These are phyloP conservation scores for Acrossocheilus fasciatus DNA, from an alignment of 2,797 vertebrate genomes.

Conservation along the genomic window DNA sequence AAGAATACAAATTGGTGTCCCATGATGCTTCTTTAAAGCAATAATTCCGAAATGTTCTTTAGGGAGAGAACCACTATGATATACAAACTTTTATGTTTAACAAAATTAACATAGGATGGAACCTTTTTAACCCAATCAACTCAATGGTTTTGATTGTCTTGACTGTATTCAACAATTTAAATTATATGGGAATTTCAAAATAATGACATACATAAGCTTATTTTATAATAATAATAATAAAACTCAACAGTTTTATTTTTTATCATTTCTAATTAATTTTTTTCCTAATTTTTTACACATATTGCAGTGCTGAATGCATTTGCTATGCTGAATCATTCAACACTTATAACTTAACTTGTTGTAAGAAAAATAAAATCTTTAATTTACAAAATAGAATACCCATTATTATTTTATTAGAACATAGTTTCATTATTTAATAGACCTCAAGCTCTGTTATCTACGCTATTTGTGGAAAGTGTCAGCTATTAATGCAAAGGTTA, in stretches of 20 bases:
- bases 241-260: too few species aligned
- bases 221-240: neutral
- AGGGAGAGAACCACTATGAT: neutral
- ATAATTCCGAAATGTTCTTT: neutral
- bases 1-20: neutral
- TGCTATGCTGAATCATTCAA: neutral
- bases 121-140: neutral
- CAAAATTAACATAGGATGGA: neutral
- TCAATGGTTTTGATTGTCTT: neutral
- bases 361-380: neutral
- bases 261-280: too few species aligned
- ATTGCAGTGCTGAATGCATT: neutral
- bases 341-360: too few species aligned
- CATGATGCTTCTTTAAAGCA: neutral
- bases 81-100: neutral
- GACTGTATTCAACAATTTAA: neutral
- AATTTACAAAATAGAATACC: neutral
- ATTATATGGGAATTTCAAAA: neutral
- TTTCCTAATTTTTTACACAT: neutral
- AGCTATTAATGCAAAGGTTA: constrained; percentile 13
- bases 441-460: neutral
- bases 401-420: neutral
- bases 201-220: neutral
- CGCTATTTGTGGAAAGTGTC: neutral
- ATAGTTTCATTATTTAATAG: neutral